Evolutionary conservation across 1,140 invertebrate species (phyloP), one percentile per base, ranked within the genome.

Genomic region (Mizuhopecten yessoensis): DNA sequence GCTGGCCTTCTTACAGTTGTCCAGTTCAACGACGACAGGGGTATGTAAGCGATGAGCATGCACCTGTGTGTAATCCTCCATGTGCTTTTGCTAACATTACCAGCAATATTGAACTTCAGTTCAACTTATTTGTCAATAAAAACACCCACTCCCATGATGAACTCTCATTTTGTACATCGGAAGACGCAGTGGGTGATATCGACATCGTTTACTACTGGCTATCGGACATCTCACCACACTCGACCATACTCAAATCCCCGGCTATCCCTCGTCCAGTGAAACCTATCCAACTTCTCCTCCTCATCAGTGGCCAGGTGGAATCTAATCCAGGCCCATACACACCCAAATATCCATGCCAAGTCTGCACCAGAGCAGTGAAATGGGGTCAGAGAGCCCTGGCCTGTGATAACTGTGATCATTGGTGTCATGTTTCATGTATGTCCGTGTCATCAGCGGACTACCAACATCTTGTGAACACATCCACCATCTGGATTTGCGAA

Each of bases 271-370:
- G 49, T 57, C 15, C 49, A 57, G 49, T 15, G n/a, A n/a, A n/a
- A n/a, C n/a, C n/a, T n/a, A n/a, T n/a, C n/a, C 15, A 15, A 36
- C 87, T 34, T 9, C 87, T 88, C 87, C 88, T 89, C 5, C 13
- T 89, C 10, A 29, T 89, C 34, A 17, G 11, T 2, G 33, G 88
- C 9, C 11, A 33, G 23, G 57, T 45, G 23, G 75, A 90, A 33
- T 9, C 17, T 0, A 90, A 90, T 29, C 89, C 89, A 42, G 89
- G 89, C 11, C 89, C 89, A 13, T 11, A 33, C 17, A 90, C 34
- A 9, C 89, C 86, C 15, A 87, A 90, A 34, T 90, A 90, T 23
- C 89, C 34, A 15, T 90, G 86, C 33, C 10, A 42, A n/a, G 45
- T 90, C 0, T 90, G 89, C 29, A 39, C 0, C 23, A 87, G 87